These are phyloP conservation scores for Embiotoca jacksoni DNA, from an alignment of 2,113 vertebrate genomes.

Conservation along the genomic window DNA sequence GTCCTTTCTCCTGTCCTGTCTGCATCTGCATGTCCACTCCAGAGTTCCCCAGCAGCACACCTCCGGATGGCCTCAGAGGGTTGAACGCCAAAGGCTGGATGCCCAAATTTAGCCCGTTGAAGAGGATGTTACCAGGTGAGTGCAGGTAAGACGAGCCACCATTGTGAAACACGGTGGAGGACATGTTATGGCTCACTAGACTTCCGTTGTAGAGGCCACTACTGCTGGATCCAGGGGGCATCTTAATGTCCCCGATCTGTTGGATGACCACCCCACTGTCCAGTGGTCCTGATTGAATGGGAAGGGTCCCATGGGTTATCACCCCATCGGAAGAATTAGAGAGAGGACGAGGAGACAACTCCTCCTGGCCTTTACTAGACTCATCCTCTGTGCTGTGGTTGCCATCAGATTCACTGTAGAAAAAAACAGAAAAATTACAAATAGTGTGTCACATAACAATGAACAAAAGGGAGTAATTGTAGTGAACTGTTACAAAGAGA, in stretches of 20 bases:
- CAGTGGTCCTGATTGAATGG: constrained; percentile 85
- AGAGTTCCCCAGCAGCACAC: constrained; percentile 87
- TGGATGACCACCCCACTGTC: constrained; percentile 95
- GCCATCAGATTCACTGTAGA: constrained; percentile 93
- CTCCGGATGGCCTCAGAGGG: constrained; percentile 87
- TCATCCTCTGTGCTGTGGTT: constrained; percentile 99
- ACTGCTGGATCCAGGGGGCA: constrained; percentile 88
- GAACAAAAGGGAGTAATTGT: not conserved
- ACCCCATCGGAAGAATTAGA: constrained; percentile 90
- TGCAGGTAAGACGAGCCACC: constrained; percentile 94
- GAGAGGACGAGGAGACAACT: constrained; percentile 93
- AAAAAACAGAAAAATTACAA: not conserved
- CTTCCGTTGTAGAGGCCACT: constrained; percentile 92
- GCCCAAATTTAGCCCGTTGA: constrained; percentile 94
- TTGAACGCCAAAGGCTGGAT: constrained; percentile 91
- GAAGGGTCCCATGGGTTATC: constrained; percentile 85
- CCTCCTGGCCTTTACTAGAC: constrained; percentile 97
- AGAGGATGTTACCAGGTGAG: constrained; percentile 93
- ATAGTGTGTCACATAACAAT: constrained; percentile 21
- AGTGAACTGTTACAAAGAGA: not conserved
- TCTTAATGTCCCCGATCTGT: constrained; percentile 96
- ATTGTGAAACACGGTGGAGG: constrained; percentile 93
- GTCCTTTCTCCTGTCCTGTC: constrained; percentile 88
- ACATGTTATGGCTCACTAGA: constrained; percentile 89
- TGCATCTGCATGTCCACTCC: constrained; percentile 89